Percentiles rank a stretch among this genome's conserved stretches.
phyloP scores from a whole-genome alignment of 2,797 vertebrate genomes.

The Naso thynnoides region DNA sequence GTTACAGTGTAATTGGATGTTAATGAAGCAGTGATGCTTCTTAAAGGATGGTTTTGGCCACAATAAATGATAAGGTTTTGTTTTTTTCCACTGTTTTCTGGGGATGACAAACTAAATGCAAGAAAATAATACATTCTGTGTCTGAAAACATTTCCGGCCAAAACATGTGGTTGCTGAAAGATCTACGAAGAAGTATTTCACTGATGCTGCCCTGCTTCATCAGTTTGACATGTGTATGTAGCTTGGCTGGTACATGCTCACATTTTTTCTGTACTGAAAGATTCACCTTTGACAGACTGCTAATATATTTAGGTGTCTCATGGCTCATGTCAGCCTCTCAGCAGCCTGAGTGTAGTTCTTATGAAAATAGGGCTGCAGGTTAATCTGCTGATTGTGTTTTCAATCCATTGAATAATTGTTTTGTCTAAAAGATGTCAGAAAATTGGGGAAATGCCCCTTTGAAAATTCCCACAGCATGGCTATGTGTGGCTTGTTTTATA shows the following conservation, averaged over 20 bases:
- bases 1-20: slow-evolving; percentile 47
- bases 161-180: neutral
- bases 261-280: neutral
- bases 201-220: slow-evolving; percentile 6
- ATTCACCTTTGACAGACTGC: neutral
- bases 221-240: neutral
- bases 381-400: neutral
- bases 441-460: neutral
- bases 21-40: slow-evolving; percentile 44
- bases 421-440: neutral
- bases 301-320: slow-evolving; percentile 9
- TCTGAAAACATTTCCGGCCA: too few species aligned
- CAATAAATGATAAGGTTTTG: neutral
- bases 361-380: neutral
- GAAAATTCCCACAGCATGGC: neutral
- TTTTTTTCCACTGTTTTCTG: too few species aligned
- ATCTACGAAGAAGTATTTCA: neutral
- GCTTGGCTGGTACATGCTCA: neutral
- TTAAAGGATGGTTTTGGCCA: slow-evolving; percentile 13
- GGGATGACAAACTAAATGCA: slow-evolving; percentile 3
- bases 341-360: neutral
- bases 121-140: slow-evolving; percentile 8
- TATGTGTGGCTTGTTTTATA: too few species aligned
- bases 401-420: neutral
- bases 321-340: neutral